Conservation (phyloP, 2,888 invertebrate species). For the Bellardia bayeri region DNA sequence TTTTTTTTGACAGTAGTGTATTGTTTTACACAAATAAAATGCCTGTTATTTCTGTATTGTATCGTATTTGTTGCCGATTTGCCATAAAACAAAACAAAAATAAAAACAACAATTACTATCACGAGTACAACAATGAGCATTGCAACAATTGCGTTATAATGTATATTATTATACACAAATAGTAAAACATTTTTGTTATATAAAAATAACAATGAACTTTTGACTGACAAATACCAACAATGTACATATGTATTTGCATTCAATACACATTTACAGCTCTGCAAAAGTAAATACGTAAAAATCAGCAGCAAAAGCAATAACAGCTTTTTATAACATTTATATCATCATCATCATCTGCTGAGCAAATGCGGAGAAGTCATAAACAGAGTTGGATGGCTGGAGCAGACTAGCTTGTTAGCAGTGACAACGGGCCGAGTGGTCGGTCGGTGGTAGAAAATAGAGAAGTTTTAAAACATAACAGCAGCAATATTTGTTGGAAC, state of each 20-base stretch:
- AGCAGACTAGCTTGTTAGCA: slow-evolving; percentile 6
- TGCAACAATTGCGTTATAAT: slow-evolving; percentile 68
- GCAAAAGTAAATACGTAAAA: slow-evolving; percentile 8
- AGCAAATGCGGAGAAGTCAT: not conserved
- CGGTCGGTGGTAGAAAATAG: not conserved
- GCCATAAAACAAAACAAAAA: slow-evolving; percentile 4
- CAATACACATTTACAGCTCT: slow-evolving; percentile 26
- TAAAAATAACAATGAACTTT: slow-evolving; percentile 81
- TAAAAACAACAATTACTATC: slow-evolving; percentile 16
- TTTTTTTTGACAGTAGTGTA: too few relatives aligned
- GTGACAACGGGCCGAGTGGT: not conserved
- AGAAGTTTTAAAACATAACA: slow-evolving; percentile 17
- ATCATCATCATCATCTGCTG: not conserved
- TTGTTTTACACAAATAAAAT: too few relatives aligned
- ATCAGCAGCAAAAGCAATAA: not conserved
- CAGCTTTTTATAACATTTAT: slow-evolving; percentile 11
- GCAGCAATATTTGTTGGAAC: not conserved
- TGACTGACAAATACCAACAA: slow-evolving; percentile 57
- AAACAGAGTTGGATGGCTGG: not conserved
- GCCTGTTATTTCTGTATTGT: not conserved
- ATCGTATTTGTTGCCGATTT: not conserved
- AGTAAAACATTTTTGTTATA: slow-evolving; percentile 75
- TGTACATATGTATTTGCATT: slow-evolving; percentile 10
- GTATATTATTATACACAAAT: not conserved
- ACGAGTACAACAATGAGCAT: slow-evolving; percentile 23